Base-by-base conservation (phyloP, 2,888 invertebrate genomes). In the Atherix ibis region DNA sequence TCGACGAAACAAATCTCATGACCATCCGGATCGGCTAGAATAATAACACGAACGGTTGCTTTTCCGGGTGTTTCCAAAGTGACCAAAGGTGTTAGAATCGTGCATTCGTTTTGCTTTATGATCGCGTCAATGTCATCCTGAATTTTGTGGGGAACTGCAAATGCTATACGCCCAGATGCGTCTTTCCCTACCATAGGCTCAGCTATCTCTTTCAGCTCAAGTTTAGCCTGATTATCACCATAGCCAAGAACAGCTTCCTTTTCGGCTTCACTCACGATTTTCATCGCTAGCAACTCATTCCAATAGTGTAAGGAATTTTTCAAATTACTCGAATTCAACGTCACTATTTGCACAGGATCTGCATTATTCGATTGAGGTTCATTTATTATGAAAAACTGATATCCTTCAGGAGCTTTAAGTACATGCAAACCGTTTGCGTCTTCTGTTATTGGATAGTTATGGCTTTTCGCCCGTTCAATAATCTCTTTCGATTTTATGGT, bases 1-100 rank as follows among this genome's bases (percentile, higher is more conserved):
- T 94, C 95, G 4, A 97, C 97, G 61, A 95, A 95, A 62, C 97
- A 97, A 43, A 98, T 97, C 67, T 98, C 97, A 58, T 95, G 95
- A 1, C 76, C 87, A 63, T 95, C 91, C 0, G 97, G 95, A 66
- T 98, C 97, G 2, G 88, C 89, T 3, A 97, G 65, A 49, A 98
- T 97, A 37, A 98, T 84, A 19, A 98, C 97, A 42, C 85, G 70
- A 0, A 98, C 97, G 1, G 88, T 85, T 1, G 94, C 94, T 60
- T 97, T 98, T 29, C 91, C 97, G 0, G 97, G 97, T 0, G 98
- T 98, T 51, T 91, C 89, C 42, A 98, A 64, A n/a, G 81, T 81
- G 35, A 91, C 77, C 14, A 94, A 65, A 0, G 91, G 89, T 1
- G 87, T 95, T 10, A 95, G 64, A 44, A 97, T 83, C 22, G 71